Evolutionary conservation across 2,113 vertebrate genomes (phyloP), one percentile per base, ranked within the genome.

Genomic region (Dipodomys merriami): DNA sequence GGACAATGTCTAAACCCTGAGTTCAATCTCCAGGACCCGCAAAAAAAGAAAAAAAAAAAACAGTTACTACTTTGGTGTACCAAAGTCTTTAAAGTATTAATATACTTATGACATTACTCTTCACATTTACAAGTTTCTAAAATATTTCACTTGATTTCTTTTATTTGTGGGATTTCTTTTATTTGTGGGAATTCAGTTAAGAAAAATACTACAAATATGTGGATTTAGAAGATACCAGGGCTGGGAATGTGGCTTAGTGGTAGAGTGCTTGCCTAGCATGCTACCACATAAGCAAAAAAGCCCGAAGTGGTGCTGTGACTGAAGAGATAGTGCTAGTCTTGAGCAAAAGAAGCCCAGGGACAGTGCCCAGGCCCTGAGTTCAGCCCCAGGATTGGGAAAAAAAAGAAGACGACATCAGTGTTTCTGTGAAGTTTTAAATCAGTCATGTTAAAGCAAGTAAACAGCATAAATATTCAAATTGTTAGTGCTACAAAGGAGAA

Each of bases 121-220:
- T 85, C 85, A 57, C 85, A 77, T 53, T 3, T 53, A 68, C 35
- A 90, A 65, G 30, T 80, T 86, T 85, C 83, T 85, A 15, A 64
- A 20, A 30, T 93, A 82, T 82, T 90, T 16, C 20, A 29, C 64
- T 91, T 96, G 79, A 9, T 16, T 90, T 93, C 83, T 91, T 94
- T 79, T 77, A n/a, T 4, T 79, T 79, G 29, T 0, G 20, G 12
- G 77, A 57, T 80, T 84, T 93, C 22, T 39, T 39, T 39, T 39
- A 39, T 39, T 80, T 79, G 29, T 0, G 20, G 12, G 77, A 64
- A 83, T 84, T 93, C 22, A 74, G 1, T 76, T 73, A 74, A 77
- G 67, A 76, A 80, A 83, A 90, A 82, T 13, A 80, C 57, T 73
- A 62, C 49, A 86, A 91, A 91, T 64, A 83, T 77, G 22, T 2